Conservation (phyloP, 2,113 vertebrate genomes). For the Setophaga petechia region DNA sequence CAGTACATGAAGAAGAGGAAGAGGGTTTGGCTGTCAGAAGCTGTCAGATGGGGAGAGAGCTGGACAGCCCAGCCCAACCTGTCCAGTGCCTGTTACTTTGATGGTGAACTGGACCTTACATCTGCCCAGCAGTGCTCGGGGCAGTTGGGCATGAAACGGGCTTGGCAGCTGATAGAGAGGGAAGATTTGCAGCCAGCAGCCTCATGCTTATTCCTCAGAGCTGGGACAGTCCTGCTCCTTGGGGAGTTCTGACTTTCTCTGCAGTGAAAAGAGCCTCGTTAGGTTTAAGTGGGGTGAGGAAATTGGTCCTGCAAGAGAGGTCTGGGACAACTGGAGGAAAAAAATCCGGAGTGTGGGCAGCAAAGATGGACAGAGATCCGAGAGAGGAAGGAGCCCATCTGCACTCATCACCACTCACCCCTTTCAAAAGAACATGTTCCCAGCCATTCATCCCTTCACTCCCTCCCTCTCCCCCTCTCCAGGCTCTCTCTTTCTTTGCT, state of each 20-base stretch:
- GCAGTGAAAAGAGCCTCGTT: not conserved
- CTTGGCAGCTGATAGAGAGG: not conserved
- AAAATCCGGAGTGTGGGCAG: rapidly evolving
- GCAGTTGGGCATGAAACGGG: not conserved
- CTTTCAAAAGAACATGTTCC: not conserved
- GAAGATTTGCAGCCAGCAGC: not conserved
- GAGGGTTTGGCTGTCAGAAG: not conserved
- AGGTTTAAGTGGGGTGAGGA: not conserved
- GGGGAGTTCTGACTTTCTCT: not conserved
- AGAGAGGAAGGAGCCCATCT: not conserved
- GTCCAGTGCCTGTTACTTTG: not conserved
- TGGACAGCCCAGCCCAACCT: not conserved
- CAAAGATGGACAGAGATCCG: not conserved
- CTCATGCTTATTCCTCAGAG: not conserved
- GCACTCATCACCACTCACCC: not conserved
- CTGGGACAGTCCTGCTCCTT: rapidly evolving
- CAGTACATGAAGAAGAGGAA: not conserved
- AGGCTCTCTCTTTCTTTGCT: constrained; percentile 4
- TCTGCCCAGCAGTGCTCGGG: not conserved
- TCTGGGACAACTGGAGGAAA: not conserved
- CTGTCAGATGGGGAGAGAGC: not conserved
- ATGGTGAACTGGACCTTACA: not conserved
- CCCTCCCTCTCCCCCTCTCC: not conserved
- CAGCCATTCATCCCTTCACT: not conserved
- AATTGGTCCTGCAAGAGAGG: not conserved